Conservation (phyloP, 2,113 vertebrate genomes). For the Seriola rivoliana region DNA sequence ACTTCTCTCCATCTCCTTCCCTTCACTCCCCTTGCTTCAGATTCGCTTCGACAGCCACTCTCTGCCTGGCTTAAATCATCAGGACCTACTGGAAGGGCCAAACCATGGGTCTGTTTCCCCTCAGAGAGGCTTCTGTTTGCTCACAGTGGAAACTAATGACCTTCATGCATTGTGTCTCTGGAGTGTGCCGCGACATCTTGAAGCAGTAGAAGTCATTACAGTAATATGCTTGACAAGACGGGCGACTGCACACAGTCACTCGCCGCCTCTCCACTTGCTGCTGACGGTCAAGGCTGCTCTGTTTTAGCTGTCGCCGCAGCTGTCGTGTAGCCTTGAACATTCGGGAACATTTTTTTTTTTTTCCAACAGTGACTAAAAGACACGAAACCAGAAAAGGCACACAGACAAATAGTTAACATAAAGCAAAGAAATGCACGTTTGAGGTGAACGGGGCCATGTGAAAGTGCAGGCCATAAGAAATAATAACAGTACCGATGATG, state of each 20-base stretch:
- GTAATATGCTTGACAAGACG: slow-evolving; percentile 72
- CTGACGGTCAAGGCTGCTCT: slow-evolving; percentile 57
- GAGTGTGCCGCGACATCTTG: slow-evolving; percentile 77
- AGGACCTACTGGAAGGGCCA: slow-evolving; percentile 70
- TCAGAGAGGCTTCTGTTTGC: slow-evolving; percentile 83
- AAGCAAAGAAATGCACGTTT: not conserved
- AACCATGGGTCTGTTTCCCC: slow-evolving; percentile 79
- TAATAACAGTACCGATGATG: slow-evolving; percentile 10
- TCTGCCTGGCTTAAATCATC: slow-evolving; percentile 79
- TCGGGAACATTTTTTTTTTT: slow-evolving; percentile 29
- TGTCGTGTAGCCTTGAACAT: slow-evolving; percentile 60
- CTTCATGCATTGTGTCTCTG: slow-evolving; percentile 79
- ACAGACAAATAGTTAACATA: slow-evolving; percentile 26
- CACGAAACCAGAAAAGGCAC: slow-evolving; percentile 42
- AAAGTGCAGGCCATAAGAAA: slow-evolving; percentile 14
- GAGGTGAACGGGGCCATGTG: slow-evolving; percentile 16
- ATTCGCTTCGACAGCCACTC: slow-evolving; percentile 72
- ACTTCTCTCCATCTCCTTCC: slow-evolving; percentile 40
- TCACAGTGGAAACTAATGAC: slow-evolving; percentile 82
- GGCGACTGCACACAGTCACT: slow-evolving; percentile 61
- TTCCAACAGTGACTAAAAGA: slow-evolving; percentile 24
- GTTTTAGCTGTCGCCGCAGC: slow-evolving; percentile 56
- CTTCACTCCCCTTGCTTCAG: slow-evolving; percentile 53
- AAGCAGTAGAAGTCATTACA: slow-evolving; percentile 79
- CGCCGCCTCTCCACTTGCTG: slow-evolving; percentile 47